Percentiles rank a stretch among this genome's conserved stretches.
phyloP scores from a whole-genome alignment of 2,888 invertebrate genomes.

The Meiosimyza decipiens region DNA sequence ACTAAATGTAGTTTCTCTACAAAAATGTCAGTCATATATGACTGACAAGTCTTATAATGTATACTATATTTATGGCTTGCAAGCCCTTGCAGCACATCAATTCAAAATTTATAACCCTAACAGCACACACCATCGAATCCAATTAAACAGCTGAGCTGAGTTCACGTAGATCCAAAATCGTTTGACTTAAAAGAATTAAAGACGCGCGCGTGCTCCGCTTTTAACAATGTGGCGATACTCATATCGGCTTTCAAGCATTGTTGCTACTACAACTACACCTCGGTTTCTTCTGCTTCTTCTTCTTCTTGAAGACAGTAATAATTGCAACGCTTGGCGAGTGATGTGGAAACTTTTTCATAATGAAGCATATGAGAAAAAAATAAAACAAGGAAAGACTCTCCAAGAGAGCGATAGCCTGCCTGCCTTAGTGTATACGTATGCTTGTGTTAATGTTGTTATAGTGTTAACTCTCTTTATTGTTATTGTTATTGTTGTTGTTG shows the following conservation, averaged over 20 bases:
- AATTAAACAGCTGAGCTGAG: too few relatives aligned
- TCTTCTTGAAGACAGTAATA: slow-evolving; percentile 51
- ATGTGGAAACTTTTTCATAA: slow-evolving; percentile 66
- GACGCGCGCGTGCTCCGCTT: slow-evolving; percentile 59
- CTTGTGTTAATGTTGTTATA: slow-evolving; percentile 2
- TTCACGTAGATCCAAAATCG: too few relatives aligned
- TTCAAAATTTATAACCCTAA: too few relatives aligned
- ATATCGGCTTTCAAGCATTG: slow-evolving; percentile 54
- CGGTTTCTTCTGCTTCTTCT: slow-evolving; percentile 10
- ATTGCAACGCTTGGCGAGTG: slow-evolving; percentile 67
- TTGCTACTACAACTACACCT: slow-evolving; percentile 28
- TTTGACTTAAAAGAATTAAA: slow-evolving; percentile 48
- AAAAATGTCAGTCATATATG: too few relatives aligned
- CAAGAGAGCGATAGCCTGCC: slow-evolving; percentile 4
- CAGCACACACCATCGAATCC: too few relatives aligned
- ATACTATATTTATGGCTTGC: too few relatives aligned
- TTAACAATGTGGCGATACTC: slow-evolving; percentile 32
- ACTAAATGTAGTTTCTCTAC: too few relatives aligned
- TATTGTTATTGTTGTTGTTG: slow-evolving; percentile 43
- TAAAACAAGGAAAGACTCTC: slow-evolving; percentile 20
- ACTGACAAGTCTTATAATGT: too few relatives aligned
- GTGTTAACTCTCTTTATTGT: slow-evolving; percentile 39
- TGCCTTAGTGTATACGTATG: neutral
- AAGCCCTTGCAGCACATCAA: too few relatives aligned
- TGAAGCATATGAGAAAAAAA: slow-evolving; percentile 38